Evolutionary conservation across 2,888 invertebrate species (phyloP).

Genomic region (Tridacna gigas): DNA sequence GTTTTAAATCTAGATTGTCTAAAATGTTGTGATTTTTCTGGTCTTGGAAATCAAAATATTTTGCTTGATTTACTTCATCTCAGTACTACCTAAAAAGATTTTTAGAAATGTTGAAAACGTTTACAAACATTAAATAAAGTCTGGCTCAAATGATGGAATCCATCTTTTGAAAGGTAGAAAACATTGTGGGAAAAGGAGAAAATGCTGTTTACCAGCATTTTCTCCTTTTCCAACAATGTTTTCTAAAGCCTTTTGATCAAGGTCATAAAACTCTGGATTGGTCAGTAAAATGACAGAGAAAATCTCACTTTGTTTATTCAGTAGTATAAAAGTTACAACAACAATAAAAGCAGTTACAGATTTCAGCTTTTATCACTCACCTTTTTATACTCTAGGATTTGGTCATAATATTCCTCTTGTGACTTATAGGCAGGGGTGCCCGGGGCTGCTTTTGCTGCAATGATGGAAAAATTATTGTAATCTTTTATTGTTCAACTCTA

Average conservation of each 20-base stretch:
- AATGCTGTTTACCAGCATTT: not conserved
- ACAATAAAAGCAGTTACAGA: too few relatives aligned
- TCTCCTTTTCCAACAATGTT: not conserved
- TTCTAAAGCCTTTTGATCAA: not conserved
- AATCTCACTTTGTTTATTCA: too few relatives aligned
- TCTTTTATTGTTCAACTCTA: too few relatives aligned
- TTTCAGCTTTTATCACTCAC: slow-evolving; percentile 52
- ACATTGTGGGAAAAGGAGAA: not conserved
- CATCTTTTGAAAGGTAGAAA: not conserved
- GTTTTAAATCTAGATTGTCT: too few relatives aligned
- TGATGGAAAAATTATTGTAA: not conserved
- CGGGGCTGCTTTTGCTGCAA: slow-evolving; percentile 75
- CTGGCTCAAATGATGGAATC: not conserved
- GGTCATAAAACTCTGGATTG: too few relatives aligned
- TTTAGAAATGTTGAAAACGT: too few relatives aligned
- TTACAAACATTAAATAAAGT: slow-evolving; percentile 2
- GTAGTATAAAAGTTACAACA: too few relatives aligned
- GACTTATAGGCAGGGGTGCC: slow-evolving; percentile 83
- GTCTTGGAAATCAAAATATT: too few relatives aligned
- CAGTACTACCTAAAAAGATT: too few relatives aligned
- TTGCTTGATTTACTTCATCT: too few relatives aligned
- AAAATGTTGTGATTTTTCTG: too few relatives aligned
- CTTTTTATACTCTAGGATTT: slow-evolving; percentile 82
- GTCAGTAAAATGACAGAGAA: too few relatives aligned
- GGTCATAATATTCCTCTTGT: slow-evolving; percentile 84